Evolutionary conservation across 2,888 invertebrate genomes (phyloP).

Genomic region (Neocrepidodera transversa): DNA sequence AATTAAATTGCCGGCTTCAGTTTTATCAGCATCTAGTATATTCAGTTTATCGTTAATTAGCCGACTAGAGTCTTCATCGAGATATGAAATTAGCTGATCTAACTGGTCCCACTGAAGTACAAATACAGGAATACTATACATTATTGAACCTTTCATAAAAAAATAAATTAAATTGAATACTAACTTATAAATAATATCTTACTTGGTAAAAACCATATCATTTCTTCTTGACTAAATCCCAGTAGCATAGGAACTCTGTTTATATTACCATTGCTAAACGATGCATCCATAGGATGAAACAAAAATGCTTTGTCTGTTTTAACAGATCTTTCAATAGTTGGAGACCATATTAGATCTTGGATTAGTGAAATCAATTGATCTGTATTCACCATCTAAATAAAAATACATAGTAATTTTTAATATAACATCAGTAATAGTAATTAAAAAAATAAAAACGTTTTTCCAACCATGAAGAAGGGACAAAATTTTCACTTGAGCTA

Average conservation of each 20-base stretch:
- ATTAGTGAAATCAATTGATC: neutral
- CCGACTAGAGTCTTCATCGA: too few relatives aligned
- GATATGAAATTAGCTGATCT: too few relatives aligned
- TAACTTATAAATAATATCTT: too few relatives aligned
- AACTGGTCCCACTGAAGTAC: too few relatives aligned
- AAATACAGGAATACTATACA: too few relatives aligned
- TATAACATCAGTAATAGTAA: too few relatives aligned
- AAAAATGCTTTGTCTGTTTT: neutral
- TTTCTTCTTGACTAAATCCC: neutral
- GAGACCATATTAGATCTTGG: neutral
- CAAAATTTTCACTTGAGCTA: too few relatives aligned
- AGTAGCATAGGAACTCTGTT: neutral
- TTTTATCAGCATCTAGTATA: neutral
- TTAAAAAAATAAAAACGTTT: too few relatives aligned
- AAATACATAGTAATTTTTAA: too few relatives aligned
- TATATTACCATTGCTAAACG: constrained; percentile 4
- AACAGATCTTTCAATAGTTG: neutral
- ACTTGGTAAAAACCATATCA: neutral
- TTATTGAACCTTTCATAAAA: too few relatives aligned
- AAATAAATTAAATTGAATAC: too few relatives aligned
- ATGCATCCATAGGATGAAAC: neutral
- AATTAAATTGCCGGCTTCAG: neutral
- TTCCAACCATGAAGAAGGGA: too few relatives aligned
- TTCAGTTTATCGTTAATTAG: neutral
- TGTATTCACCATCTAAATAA: neutral